A percentile compares a stretch with the other conserved stretches of the same genome.
Conservation (phyloP, 1,140 invertebrate species). For the Aphis craccivora region DNA sequence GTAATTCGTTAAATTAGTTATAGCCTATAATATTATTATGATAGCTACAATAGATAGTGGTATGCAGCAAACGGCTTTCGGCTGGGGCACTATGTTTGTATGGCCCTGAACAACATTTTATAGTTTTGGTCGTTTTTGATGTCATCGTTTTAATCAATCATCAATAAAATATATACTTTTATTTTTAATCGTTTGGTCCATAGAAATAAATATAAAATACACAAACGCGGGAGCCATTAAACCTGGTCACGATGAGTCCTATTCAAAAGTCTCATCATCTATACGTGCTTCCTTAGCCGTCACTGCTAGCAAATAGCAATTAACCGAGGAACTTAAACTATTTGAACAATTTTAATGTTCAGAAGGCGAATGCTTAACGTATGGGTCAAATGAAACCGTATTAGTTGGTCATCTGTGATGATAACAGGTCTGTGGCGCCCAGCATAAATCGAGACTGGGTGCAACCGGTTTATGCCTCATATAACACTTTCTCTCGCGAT, state of each 20-base stretch:
- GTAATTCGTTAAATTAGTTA: not conserved
- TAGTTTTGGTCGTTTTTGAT: not conserved
- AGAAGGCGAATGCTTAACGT: not conserved
- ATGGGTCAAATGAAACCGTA: not conserved
- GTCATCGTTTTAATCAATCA: not conserved
- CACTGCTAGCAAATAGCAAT: not conserved
- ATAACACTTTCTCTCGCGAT: conserved; percentile 46
- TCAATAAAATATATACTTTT: not conserved
- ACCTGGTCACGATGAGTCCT: no score
- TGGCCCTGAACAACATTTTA: not conserved
- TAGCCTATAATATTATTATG: not conserved
- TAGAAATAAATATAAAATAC: not conserved
- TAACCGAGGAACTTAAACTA: not conserved
- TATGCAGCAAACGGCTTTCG: not conserved
- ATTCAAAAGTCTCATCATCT: not conserved
- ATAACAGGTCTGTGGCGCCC: not conserved
- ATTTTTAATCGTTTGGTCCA: not conserved
- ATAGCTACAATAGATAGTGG: not conserved
- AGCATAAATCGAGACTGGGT: not conserved
- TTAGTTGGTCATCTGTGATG: conserved; percentile 20
- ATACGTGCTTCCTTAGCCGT: not conserved
- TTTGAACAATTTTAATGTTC: conserved; percentile 3
- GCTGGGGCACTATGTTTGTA: not conserved
- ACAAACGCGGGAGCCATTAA: not conserved
- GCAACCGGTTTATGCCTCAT: conserved; percentile 24